Evolutionary conservation across 2,888 invertebrate genomes (phyloP).

Genomic region (Drosophila recens): DNA sequence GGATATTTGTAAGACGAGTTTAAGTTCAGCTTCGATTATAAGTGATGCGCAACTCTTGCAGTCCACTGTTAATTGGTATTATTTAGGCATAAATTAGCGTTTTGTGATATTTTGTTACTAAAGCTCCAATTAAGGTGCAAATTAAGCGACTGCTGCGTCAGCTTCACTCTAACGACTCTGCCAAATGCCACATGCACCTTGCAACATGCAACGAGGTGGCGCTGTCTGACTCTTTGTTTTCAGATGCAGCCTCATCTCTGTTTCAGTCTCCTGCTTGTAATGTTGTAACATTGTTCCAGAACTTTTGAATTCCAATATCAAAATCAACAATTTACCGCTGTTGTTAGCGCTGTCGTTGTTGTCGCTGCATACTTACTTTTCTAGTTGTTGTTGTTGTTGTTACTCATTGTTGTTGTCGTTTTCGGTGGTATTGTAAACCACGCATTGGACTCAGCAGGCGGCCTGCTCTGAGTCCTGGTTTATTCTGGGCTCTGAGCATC

Average conservation of each 20-base stretch:
- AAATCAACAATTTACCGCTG: slow-evolving; percentile 76
- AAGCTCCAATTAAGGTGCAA: slow-evolving; percentile 39
- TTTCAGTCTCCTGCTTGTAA: slow-evolving; percentile 7
- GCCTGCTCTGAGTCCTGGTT: slow-evolving; percentile 11
- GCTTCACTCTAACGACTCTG: slow-evolving; percentile 50
- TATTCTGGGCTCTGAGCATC: slow-evolving; percentile 13
- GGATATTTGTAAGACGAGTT: neutral
- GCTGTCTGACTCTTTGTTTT: slow-evolving; percentile 5
- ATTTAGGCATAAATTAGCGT: slow-evolving; percentile 27
- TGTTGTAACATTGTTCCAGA: slow-evolving; percentile 44
- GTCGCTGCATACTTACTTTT: slow-evolving; percentile 36
- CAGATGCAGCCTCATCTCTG: neutral
- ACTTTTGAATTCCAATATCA: slow-evolving; percentile 77
- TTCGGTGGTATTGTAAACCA: slow-evolving; percentile 40
- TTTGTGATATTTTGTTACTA: slow-evolving; percentile 43
- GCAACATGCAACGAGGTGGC: slow-evolving; percentile 31
- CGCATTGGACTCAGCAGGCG: slow-evolving; percentile 41
- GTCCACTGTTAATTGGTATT: slow-evolving; percentile 15
- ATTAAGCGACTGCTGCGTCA: slow-evolving; percentile 14
- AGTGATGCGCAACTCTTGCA: neutral
- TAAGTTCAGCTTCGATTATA: neutral
- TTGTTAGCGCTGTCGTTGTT: slow-evolving; percentile 53
- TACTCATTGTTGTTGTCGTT: slow-evolving; percentile 40
- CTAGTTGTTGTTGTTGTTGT: slow-evolving; percentile 26
- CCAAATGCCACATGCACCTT: slow-evolving; percentile 54